These are phyloP conservation scores for Solea senegalensis DNA, from an alignment of 2,113 vertebrate species.

Conservation along the genomic window DNA sequence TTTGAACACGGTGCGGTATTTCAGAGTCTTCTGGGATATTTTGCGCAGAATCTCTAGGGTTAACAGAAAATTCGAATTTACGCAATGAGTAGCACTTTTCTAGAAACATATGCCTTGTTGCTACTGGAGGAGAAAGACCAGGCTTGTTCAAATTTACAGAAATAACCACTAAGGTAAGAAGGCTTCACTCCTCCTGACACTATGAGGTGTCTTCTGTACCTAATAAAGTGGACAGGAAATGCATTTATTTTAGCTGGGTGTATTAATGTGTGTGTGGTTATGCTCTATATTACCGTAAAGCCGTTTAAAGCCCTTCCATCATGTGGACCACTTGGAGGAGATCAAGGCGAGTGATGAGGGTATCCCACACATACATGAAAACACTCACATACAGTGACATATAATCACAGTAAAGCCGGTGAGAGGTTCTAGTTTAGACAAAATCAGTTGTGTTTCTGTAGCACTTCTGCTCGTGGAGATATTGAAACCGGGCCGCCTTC, in stretches of 20 bases:
- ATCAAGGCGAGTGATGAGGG: slow-evolving; percentile 14
- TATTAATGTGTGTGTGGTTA: neutral
- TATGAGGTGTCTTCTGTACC: too few relatives aligned
- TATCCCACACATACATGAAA: neutral
- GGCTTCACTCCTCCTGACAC: too few relatives aligned
- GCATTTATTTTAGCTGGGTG: neutral
- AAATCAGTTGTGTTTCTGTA: neutral
- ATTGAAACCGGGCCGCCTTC: neutral
- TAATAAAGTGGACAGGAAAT: too few relatives aligned
- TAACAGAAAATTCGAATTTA: too few relatives aligned
- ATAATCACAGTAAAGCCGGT: neutral
- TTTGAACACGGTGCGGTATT: too few relatives aligned
- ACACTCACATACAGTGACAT: neutral
- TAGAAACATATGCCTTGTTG: too few relatives aligned
- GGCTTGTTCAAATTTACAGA: too few relatives aligned
- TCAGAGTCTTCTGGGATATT: too few relatives aligned
- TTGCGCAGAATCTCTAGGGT: too few relatives aligned
- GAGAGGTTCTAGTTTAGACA: neutral
- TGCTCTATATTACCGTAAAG: neutral
- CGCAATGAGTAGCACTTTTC: too few relatives aligned
- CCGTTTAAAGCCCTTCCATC: slow-evolving; percentile 25
- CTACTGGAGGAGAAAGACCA: too few relatives aligned
- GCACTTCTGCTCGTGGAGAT: neutral
- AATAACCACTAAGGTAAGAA: too few relatives aligned
- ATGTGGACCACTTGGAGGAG: slow-evolving; percentile 5